Percentiles rank a stretch among this genome's conserved stretches.
These are phyloP conservation scores for Cephus cinctus DNA, from an alignment of 1,140 invertebrate genomes.

Conservation along the genomic window DNA sequence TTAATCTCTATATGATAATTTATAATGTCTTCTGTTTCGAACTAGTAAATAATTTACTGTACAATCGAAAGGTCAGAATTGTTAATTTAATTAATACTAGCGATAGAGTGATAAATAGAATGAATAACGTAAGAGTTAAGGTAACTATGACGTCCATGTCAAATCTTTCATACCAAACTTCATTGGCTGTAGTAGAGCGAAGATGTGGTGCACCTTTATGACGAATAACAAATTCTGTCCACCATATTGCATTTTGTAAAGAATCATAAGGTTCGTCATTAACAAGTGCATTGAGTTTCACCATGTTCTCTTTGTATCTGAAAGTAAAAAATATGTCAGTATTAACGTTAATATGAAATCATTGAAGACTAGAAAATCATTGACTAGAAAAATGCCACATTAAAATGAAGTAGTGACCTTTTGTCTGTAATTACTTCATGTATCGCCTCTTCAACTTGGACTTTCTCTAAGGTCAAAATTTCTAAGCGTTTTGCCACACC, in stretches of 20 bases:
- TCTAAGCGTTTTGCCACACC: not conserved
- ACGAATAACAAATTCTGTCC: conserved; percentile 55
- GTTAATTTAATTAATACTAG: too few species aligned
- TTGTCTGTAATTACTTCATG: not conserved
- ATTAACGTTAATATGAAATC: too few species aligned
- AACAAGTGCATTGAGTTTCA: too few species aligned
- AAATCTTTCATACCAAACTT: conserved; percentile 51
- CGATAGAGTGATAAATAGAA: too few species aligned
- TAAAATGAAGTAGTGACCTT: not conserved
- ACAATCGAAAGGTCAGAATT: too few species aligned
- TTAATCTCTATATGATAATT: too few species aligned
- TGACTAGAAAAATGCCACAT: not conserved
- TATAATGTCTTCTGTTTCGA: too few species aligned
- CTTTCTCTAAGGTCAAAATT: not conserved
- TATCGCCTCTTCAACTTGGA: not conserved
- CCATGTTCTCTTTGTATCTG: not conserved
- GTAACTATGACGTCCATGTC: conserved; percentile 53
- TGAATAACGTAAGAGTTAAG: too few species aligned
- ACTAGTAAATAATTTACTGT: too few species aligned
- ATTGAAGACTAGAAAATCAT: conserved; percentile 28
- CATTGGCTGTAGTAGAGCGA: conserved; percentile 32
- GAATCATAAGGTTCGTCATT: too few species aligned
- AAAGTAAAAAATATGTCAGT: not conserved
- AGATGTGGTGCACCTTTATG: conserved; percentile 47
- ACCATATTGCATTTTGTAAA: conserved; percentile 54